Conservation (phyloP, 1,140 invertebrate species). For the Prorops nasuta region DNA sequence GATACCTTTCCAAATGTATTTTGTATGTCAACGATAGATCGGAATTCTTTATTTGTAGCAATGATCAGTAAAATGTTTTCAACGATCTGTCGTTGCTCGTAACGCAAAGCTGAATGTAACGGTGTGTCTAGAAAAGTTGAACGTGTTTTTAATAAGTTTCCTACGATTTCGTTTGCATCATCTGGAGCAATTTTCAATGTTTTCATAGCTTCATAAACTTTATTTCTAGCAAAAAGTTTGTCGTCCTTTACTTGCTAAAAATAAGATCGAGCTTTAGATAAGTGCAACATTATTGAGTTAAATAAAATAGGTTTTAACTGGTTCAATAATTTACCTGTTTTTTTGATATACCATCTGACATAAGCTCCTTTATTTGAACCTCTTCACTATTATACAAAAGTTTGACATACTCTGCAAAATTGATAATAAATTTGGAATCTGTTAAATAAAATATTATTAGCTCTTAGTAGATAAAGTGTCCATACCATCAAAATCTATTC, state of each 20-base stretch:
- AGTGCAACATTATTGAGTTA: not conserved
- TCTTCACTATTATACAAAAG: constrained; percentile 3
- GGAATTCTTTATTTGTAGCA: constrained; percentile 24
- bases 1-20: constrained; percentile 42
- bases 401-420: not conserved
- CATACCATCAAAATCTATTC: constrained; percentile 15
- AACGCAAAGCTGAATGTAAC: constrained; percentile 41
- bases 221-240: constrained; percentile 28
- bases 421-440: not conserved
- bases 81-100: constrained; percentile 33
- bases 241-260: constrained; percentile 13
- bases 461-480: not conserved
- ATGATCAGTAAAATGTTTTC: constrained; percentile 37
- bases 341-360: constrained; percentile 13
- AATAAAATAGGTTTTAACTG: not conserved
- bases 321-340: constrained; percentile 8
- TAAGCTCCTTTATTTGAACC: constrained; percentile 7
- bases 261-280: not conserved
- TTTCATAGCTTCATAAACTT: constrained; percentile 24
- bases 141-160: constrained; percentile 30
- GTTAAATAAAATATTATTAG: not conserved
- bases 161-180: constrained; percentile 21
- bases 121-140: constrained; percentile 41
- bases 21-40: constrained; percentile 32
- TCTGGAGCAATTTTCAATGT: constrained; percentile 17